phyloP scores from a whole-genome alignment of 2,113 vertebrate species.

The Microcebus ravelobensis region DNA sequence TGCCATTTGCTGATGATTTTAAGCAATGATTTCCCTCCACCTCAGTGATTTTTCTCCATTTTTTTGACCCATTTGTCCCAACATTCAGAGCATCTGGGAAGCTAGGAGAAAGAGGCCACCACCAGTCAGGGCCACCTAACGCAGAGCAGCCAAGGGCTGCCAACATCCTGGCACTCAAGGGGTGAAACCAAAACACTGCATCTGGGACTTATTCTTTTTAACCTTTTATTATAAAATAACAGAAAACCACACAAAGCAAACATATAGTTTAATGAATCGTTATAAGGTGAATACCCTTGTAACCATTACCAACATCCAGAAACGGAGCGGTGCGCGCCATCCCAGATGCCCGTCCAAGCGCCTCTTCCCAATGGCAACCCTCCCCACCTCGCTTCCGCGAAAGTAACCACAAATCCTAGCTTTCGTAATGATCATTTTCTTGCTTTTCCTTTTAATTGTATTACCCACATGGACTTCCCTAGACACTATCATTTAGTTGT shows the following conservation, averaged over 20 bases:
- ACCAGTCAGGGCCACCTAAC: not conserved
- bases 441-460: conserved; percentile 14
- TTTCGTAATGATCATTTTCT: not conserved
- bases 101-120: not conserved
- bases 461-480: not conserved
- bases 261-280: not conserved
- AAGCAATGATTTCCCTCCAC: not conserved
- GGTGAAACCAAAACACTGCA: not conserved
- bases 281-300: conserved; percentile 9
- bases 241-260: conserved; percentile 53
- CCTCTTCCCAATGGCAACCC: not conserved
- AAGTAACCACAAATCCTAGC: not conserved
- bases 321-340: not conserved
- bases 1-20: not conserved
- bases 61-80: not conserved
- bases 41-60: not conserved
- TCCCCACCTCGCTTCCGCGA: not conserved
- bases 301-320: not conserved
- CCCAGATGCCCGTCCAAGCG: not conserved
- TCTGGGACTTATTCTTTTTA: not conserved
- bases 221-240: conserved; percentile 44
- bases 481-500: not conserved
- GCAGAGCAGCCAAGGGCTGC: not conserved
- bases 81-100: not conserved
- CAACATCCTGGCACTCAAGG: not conserved